Evolutionary conservation across 2,888 invertebrate genomes (phyloP).

Genomic region (Harpagoxenus sublaevis): DNA sequence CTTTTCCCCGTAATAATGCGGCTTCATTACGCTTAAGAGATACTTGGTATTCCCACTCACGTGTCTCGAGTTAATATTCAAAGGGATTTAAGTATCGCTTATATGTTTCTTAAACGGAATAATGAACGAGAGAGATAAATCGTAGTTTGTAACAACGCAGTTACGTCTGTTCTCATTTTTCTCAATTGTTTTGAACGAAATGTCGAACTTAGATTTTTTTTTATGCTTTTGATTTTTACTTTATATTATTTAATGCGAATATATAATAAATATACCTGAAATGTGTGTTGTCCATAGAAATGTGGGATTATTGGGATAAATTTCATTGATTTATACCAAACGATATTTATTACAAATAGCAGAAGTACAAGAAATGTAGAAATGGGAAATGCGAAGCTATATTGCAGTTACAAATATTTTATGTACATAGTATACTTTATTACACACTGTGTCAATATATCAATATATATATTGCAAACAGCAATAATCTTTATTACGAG

Average conservation of each 20-base stretch:
- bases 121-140: background rate
- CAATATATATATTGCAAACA: conserved; percentile 18
- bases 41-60: background rate
- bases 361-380: background rate
- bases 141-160: background rate
- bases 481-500: conserved; percentile 19
- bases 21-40: background rate
- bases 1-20: background rate
- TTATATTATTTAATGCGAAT: background rate
- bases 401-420: background rate
- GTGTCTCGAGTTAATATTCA: background rate
- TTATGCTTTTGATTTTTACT: background rate
- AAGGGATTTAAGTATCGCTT: background rate
- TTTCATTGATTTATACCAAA: background rate
- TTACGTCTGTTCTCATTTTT: background rate
- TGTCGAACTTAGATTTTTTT: background rate
- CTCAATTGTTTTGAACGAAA: background rate
- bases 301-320: background rate
- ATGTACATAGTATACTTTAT: conserved; percentile 23
- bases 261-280: background rate
- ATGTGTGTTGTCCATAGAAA: background rate
- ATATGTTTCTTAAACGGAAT: background rate
- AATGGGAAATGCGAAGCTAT: background rate
- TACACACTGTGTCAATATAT: conserved; percentile 19
- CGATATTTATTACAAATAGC: conserved; percentile 19